Conservation (phyloP, 2,113 vertebrate genomes). For the Tenebrosternarchus preto region DNA sequence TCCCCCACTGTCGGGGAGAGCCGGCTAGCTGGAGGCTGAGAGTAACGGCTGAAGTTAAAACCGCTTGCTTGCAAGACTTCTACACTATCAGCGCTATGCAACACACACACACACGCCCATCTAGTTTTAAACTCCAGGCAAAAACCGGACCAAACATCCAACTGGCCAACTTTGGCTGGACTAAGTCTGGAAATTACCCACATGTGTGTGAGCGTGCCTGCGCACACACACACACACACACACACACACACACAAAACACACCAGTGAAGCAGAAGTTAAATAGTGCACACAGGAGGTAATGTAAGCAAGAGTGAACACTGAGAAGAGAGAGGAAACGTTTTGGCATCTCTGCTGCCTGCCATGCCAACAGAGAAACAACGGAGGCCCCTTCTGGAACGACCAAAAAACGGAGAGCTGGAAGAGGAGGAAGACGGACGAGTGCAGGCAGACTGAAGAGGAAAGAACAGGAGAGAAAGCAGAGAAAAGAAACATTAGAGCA, state of each 20-base stretch:
- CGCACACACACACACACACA: too few relatives aligned
- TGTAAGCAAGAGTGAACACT: neutral
- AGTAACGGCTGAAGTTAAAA: too few relatives aligned
- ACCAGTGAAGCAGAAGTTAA: neutral
- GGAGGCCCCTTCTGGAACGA: conserved; percentile 16
- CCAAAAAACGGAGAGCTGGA: conserved; percentile 23
- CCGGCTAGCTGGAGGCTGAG: too few relatives aligned
- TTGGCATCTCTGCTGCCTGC: conserved; percentile 21
- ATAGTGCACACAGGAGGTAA: conserved; percentile 15
- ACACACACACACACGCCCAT: too few relatives aligned
- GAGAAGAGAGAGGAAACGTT: conserved; percentile 13
- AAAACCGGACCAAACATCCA: too few relatives aligned
- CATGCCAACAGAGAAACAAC: conserved; percentile 45
- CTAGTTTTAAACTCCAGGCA: too few relatives aligned
- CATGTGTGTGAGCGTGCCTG: too few relatives aligned
- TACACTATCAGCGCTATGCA: too few relatives aligned
- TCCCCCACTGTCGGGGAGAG: too few relatives aligned
- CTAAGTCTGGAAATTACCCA: neutral
- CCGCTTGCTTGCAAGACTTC: too few relatives aligned
- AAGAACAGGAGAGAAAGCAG: neutral
- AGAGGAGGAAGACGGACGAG: neutral
- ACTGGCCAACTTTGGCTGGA: neutral
- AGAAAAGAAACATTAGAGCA: neutral
- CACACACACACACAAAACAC: too few relatives aligned
- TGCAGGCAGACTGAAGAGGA: neutral